phyloP scores from a whole-genome alignment of 2,888 invertebrate genomes.

The Saturnia japonica region DNA sequence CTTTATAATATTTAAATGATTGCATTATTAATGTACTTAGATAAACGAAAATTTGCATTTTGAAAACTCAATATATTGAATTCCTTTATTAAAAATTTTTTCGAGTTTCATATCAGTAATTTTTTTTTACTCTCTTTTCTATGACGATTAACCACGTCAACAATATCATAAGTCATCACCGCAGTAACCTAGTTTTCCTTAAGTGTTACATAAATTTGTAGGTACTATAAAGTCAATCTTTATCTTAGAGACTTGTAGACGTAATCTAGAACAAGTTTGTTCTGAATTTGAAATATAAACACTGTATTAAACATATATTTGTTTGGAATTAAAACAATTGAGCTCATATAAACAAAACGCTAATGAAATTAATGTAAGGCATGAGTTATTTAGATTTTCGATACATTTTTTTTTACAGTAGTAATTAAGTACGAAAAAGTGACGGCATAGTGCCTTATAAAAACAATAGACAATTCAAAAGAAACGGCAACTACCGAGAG shows the following conservation, averaged over 20 bases:
- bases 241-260: not conserved
- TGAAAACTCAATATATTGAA: too few species aligned
- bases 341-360: not conserved
- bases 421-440: too few species aligned
- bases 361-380: not conserved
- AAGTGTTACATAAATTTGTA: not conserved
- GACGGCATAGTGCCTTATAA: too few species aligned
- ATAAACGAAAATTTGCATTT: too few species aligned
- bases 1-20: too few species aligned
- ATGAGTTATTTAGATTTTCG: not conserved
- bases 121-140: not conserved
- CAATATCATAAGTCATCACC: not conserved
- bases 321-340: not conserved
- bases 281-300: not conserved
- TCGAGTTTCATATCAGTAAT: not conserved
- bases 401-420: too few species aligned
- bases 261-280: not conserved
- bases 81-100: too few species aligned
- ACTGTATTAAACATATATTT: not conserved
- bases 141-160: not conserved
- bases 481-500: too few species aligned
- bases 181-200: not conserved
- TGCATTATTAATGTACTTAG: too few species aligned
- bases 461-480: too few species aligned
- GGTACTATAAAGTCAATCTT: not conserved